phyloP scores from a whole-genome alignment of 2,113 vertebrate species.

The Anarrhichthys ocellatus region DNA sequence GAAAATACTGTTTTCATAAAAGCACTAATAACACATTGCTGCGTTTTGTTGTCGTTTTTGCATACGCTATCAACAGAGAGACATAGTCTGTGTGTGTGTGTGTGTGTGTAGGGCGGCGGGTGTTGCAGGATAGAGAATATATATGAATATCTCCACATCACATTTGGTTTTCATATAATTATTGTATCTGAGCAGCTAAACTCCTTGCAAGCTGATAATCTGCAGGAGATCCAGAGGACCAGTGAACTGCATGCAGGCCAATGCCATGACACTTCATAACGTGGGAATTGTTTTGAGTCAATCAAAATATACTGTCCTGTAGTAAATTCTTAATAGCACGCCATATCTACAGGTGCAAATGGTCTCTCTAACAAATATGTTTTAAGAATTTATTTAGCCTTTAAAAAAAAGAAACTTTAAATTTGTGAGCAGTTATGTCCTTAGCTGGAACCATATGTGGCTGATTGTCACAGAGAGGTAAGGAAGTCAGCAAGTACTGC shows the following conservation, averaged over 20 bases:
- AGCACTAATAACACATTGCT: slow-evolving; percentile 26
- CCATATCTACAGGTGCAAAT: not conserved
- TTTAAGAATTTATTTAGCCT: too few relatives aligned
- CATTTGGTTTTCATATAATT: slow-evolving; percentile 1
- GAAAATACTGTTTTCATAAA: slow-evolving; percentile 58
- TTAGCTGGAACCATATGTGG: not conserved
- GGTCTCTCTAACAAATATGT: not conserved
- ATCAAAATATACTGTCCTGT: not conserved
- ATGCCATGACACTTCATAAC: slow-evolving; percentile 73
- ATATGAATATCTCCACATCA: not conserved
- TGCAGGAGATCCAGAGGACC: slow-evolving; percentile 99
- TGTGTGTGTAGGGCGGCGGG: not conserved
- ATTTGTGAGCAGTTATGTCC: not conserved
- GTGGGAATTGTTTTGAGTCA: not conserved
- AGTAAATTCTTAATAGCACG: not conserved
- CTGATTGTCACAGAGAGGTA: not conserved
- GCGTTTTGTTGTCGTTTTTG: slow-evolving; percentile 18
- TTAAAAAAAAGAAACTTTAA: not conserved
- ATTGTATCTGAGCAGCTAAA: not conserved
- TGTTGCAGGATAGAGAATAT: not conserved
- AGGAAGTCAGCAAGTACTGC: not conserved
- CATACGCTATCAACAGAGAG: not conserved
- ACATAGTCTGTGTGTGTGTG: not conserved
- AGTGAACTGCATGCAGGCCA: slow-evolving; percentile 95
- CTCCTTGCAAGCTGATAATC: slow-evolving; percentile 92